Conservation (phyloP, 2,797 vertebrate genomes). For the Carduelis carduelis region DNA sequence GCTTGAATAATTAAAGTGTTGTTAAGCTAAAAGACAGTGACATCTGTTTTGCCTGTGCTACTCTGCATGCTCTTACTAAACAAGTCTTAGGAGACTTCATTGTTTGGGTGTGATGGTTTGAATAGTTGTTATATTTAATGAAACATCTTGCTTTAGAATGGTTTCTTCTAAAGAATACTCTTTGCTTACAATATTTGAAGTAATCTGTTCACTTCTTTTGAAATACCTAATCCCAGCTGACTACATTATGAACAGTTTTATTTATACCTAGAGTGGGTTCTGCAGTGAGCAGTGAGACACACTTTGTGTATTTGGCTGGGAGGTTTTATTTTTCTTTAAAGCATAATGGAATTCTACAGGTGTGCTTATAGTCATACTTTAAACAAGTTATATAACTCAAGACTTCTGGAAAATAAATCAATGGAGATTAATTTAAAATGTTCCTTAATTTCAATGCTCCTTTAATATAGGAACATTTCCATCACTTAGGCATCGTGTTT, state of each 20-base stretch:
- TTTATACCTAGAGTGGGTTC: not conserved
- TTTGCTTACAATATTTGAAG: not conserved
- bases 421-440: not conserved
- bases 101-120: conserved; percentile 37
- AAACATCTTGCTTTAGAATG: not conserved
- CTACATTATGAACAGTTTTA: not conserved
- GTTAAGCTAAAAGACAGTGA: not conserved
- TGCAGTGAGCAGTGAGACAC: not conserved
- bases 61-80: not conserved
- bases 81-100: not conserved
- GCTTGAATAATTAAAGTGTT: conserved; percentile 16
- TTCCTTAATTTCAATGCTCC: not conserved
- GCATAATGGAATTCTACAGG: not conserved
- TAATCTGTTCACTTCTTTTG: not conserved
- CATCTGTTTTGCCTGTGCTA: not conserved
- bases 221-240: not conserved
- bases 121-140: not conserved
- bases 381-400: not conserved
- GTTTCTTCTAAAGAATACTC: not conserved
- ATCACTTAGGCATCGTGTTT: not conserved
- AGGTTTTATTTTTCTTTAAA: not conserved
- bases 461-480: not conserved
- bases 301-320: not conserved
- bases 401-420: not conserved
- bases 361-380: not conserved